These are phyloP conservation scores for Athrips mouffetella DNA, from an alignment of 2,888 invertebrate genomes.

Conservation along the genomic window DNA sequence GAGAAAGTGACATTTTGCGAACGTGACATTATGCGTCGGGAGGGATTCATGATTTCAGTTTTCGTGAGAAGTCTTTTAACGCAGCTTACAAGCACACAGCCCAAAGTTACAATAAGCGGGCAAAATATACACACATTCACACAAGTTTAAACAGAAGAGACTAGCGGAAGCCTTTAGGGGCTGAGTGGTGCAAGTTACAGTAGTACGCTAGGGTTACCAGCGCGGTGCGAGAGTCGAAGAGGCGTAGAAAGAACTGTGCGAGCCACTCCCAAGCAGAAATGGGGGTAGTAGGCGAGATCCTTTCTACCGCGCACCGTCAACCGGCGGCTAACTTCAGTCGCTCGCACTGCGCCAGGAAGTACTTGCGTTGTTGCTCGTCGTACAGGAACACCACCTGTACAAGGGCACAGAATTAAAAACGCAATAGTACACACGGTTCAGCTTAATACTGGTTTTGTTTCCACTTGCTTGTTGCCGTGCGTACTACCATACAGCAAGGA, in stretches of 20 bases:
- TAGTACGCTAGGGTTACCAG: slow-evolving; percentile 59
- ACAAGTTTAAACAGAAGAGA: slow-evolving; percentile 10
- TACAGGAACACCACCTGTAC: slow-evolving; percentile 68
- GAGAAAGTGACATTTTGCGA: too few species aligned
- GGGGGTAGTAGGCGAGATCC: slow-evolving; percentile 40
- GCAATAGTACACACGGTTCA: too few species aligned
- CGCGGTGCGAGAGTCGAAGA: slow-evolving; percentile 63
- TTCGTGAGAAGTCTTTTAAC: background rate
- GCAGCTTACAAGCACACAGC: slow-evolving; percentile 7
- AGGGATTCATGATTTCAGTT: too few species aligned
- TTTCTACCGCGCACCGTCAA: slow-evolving; percentile 73
- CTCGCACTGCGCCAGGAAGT: slow-evolving; percentile 62
- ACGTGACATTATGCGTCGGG: too few species aligned
- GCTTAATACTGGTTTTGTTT: too few species aligned
- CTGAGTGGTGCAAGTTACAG: slow-evolving; percentile 63
- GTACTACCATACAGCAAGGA: too few species aligned
- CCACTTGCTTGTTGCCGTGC: too few species aligned
- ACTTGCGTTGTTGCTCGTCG: slow-evolving; percentile 67
- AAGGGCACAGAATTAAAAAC: background rate
- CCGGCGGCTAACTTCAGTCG: slow-evolving; percentile 54
- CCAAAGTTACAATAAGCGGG: background rate
- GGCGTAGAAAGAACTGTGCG: slow-evolving; percentile 66
- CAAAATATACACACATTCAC: slow-evolving; percentile 1
- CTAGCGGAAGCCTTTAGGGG: slow-evolving; percentile 57
- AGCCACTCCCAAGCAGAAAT: too few species aligned